Evolutionary conservation across 2,113 vertebrate genomes (phyloP).

Genomic region (Oryzias javanicus): DNA sequence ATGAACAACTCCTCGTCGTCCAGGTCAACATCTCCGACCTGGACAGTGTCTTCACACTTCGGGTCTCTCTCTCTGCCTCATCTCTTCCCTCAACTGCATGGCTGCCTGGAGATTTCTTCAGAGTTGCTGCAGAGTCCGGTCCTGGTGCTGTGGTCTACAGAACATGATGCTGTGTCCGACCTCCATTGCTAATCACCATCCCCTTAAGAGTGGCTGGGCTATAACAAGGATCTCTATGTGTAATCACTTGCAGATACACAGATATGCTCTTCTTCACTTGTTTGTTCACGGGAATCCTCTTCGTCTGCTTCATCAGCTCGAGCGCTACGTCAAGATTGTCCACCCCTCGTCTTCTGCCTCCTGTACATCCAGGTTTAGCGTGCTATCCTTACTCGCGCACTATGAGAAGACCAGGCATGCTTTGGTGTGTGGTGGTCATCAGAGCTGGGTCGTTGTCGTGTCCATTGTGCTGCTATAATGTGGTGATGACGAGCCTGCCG

Average conservation of each 20-base stretch:
- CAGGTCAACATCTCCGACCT: constrained; percentile 43
- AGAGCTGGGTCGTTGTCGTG: constrained; percentile 79
- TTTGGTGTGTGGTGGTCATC: constrained; percentile 62
- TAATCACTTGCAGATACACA: constrained; percentile 81
- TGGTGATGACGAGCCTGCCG: constrained; percentile 77
- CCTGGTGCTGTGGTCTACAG: constrained; percentile 90
- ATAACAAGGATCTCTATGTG: constrained; percentile 59
- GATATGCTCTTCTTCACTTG: constrained; percentile 88
- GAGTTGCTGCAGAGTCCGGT: constrained; percentile 81
- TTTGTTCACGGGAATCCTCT: constrained; percentile 88
- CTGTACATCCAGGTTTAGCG: constrained; percentile 25
- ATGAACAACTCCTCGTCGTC: constrained; percentile 71
- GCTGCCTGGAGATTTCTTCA: constrained; percentile 87
- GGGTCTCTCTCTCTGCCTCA: constrained; percentile 65
- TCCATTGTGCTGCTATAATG: constrained; percentile 82
- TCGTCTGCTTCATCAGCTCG: constrained; percentile 89
- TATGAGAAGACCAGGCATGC: constrained; percentile 73
- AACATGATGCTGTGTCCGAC: constrained; percentile 88
- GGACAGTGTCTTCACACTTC: constrained; percentile 59
- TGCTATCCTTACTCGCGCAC: neutral
- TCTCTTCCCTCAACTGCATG: constrained; percentile 80
- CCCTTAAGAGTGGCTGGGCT: constrained; percentile 81
- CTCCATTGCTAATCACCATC: constrained; percentile 84
- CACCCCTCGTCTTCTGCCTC: constrained; percentile 49
- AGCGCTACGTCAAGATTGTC: constrained; percentile 88